These are phyloP conservation scores for Euplexia lucipara DNA, from an alignment of 2,888 invertebrate species.

Conservation along the genomic window DNA sequence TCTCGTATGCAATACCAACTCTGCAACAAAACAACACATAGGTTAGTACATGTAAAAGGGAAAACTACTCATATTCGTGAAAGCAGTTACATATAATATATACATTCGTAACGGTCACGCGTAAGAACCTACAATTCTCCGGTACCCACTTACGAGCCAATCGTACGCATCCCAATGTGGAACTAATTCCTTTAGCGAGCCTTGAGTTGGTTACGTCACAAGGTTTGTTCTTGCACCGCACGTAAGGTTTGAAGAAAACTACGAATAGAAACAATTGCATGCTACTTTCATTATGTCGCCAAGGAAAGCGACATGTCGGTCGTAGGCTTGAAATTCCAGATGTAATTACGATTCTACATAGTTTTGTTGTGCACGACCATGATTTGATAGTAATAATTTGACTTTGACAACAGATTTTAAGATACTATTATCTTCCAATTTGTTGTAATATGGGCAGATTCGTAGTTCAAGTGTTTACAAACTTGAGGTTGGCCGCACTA, in stretches of 20 bases:
- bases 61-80: slow-evolving; percentile 69
- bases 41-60: slow-evolving; percentile 45
- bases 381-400: neutral
- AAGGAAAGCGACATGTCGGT: slow-evolving; percentile 54
- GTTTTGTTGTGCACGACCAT: neutral
- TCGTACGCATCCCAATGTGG: slow-evolving; percentile 68
- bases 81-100: slow-evolving; percentile 67
- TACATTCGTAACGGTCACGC: slow-evolving; percentile 72
- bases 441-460: neutral
- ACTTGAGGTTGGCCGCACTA: too few species aligned
- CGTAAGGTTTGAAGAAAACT: slow-evolving; percentile 35
- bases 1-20: slow-evolving; percentile 4
- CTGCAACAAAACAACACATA: slow-evolving; percentile 52
- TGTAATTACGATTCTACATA: slow-evolving; percentile 22
- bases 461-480: too few species aligned
- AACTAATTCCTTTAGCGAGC: slow-evolving; percentile 54
- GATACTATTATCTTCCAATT: too few species aligned
- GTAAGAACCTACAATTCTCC: slow-evolving; percentile 66
- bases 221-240: slow-evolving; percentile 28
- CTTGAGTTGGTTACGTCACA: slow-evolving; percentile 44
- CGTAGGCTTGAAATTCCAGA: slow-evolving; percentile 43
- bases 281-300: slow-evolving; percentile 52
- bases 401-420: too few species aligned
- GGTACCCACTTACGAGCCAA: slow-evolving; percentile 63
- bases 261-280: slow-evolving; percentile 23